Evolutionary conservation across 2,888 invertebrate species (phyloP).

Genomic region (Agrochola macilenta): DNA sequence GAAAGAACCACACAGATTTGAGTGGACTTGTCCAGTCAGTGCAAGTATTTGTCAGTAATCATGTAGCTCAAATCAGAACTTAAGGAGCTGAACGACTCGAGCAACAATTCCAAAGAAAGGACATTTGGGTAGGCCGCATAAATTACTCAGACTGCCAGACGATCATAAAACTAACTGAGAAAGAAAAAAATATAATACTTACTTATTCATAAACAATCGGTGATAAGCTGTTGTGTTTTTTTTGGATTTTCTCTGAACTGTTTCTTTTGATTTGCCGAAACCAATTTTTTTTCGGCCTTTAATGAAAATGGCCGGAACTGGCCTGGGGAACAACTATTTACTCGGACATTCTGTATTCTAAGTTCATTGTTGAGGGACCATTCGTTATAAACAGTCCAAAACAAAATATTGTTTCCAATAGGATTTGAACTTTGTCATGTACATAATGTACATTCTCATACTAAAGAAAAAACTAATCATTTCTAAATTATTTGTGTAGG

Average conservation of each 20-base stretch:
- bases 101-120: too few relatives aligned
- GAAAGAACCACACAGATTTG: too few relatives aligned
- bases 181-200: too few relatives aligned
- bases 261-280: background rate
- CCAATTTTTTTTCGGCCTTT: background rate
- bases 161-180: too few relatives aligned
- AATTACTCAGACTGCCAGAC: too few relatives aligned
- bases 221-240: background rate
- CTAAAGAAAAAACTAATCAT: background rate
- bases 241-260: background rate
- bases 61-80: too few relatives aligned
- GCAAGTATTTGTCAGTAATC: too few relatives aligned
- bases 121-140: too few relatives aligned
- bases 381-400: background rate
- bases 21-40: too few relatives aligned
- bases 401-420: background rate
- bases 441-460: background rate
- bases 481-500: conserved; percentile 69
- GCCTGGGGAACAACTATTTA: background rate
- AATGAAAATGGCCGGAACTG: background rate
- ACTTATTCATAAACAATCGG: too few relatives aligned
- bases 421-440: background rate
- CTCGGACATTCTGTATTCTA: background rate
- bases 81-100: too few relatives aligned
- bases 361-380: background rate